Evolutionary conservation across 1,140 invertebrate species (phyloP).

Genomic region (Cotesia chilonis): DNA sequence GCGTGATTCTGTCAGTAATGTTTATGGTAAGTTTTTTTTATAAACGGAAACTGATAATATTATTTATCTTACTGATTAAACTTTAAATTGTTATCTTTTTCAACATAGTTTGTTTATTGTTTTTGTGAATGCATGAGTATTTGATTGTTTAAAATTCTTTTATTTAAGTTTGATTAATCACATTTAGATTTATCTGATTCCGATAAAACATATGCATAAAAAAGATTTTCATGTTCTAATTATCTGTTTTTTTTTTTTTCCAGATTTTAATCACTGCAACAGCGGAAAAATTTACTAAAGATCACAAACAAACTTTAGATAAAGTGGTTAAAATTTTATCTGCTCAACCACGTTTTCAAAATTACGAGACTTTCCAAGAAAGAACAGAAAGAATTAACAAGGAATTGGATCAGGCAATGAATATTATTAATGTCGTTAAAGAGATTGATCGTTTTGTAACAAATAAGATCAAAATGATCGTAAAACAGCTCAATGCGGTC

Average conservation of each 20-base stretch:
- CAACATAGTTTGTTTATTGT: neutral
- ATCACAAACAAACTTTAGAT: conserved; percentile 40
- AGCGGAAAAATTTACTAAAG: conserved; percentile 40
- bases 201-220: neutral
- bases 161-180: neutral
- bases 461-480: conserved; percentile 48
- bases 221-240: neutral
- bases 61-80: neutral
- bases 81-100: neutral
- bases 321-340: conserved; percentile 38
- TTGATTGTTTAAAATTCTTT: neutral
- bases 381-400: conserved; percentile 46
- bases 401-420: conserved; percentile 53
- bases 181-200: no score
- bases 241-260: neutral
- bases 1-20: conserved; percentile 4
- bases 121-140: neutral
- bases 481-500: conserved; percentile 49
- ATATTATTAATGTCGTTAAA: conserved; percentile 53
- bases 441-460: conserved; percentile 54
- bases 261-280: conserved; percentile 5
- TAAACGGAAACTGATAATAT: neutral
- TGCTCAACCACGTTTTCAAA: neutral
- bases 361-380: conserved; percentile 25
- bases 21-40: conserved; percentile 24